Base-by-base conservation (phyloP, 1,140 invertebrate genomes). In the Eumaeus atala region DNA sequence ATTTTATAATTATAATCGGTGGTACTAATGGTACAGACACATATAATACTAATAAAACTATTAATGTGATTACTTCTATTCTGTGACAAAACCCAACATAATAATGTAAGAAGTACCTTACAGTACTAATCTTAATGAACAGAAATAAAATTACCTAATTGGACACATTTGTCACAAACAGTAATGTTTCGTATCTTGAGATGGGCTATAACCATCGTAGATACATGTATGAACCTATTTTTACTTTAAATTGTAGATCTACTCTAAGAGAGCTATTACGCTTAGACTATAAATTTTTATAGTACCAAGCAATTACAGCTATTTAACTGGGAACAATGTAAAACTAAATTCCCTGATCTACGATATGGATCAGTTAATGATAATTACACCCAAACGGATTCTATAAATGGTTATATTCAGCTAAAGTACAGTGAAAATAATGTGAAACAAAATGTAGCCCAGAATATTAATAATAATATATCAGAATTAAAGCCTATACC, bases 151-250 rank as follows among this genome's bases (percentile, higher is more conserved):
- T 49, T 49, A 49, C 8, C 8, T 21, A 21, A 10, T 49, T 17
- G 9, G 28, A 49, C 28, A 21, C 21, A 49, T 49, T 11, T 49
- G 48, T 49, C 6, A 21, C 8, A 49, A n/a, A 33, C 9, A 49
- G 21, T 7, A 49, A 49, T 21, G 48, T 49, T 49, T 49, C 48
- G 3, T 49, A 49, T 28, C 7, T 49, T n/a, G 48, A 49, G n/a
- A 49, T 49, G 16, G 48, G 21, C n/a, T 49, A 49, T 8, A n/a
- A 48, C 16, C 9, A 38, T 38, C 37, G 37, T 14, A 38, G 9
- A 4, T 10, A 4, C 9, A 38, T 38, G n/a, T n/a, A n/a, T n/a
- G n/a, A n/a, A n/a, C n/a, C n/a, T n/a, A 3, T 38, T 9, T 38
- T 38, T n/a, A 10, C 1, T n/a, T 3, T 38, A 14, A 4, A 38